Percentiles rank a stretch among this genome's conserved stretches.
Conservation (phyloP, 2,113 vertebrate species). For the Taurulus bubalis region DNA sequence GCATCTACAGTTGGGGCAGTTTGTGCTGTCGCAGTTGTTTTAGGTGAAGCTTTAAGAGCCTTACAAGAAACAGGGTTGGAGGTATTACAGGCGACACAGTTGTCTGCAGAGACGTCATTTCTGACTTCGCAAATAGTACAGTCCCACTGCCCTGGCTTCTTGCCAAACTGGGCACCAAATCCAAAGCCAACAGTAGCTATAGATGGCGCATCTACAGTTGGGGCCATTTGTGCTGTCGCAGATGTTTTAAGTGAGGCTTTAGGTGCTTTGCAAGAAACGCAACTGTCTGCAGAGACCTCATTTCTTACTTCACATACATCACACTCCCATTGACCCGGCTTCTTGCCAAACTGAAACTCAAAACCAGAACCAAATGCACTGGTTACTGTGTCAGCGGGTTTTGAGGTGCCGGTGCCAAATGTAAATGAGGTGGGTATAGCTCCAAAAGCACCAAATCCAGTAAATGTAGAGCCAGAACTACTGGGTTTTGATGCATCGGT, state of each 20-base stretch:
- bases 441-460: conserved; percentile 80
- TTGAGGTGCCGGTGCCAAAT: conserved; percentile 73
- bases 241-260: conserved; percentile 50
- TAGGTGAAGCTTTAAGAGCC: conserved; percentile 42
- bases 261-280: conserved; percentile 81
- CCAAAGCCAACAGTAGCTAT: conserved; percentile 21
- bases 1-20: not conserved
- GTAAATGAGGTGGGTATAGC: conserved; percentile 79
- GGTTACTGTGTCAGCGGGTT: conserved; percentile 46
- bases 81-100: conserved; percentile 83
- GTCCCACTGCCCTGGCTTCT: conserved; percentile 86
- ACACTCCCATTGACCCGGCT: conserved; percentile 86
- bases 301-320: conserved; percentile 82
- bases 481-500: conserved; percentile 72
- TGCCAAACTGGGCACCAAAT: conserved; percentile 82
- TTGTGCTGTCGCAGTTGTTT: conserved; percentile 29
- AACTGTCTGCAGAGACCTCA: conserved; percentile 77
- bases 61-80: conserved; percentile 79
- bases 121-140: conserved; percentile 83
- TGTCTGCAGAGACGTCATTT: conserved; percentile 80
- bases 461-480: conserved; percentile 55
- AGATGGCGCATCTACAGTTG: conserved; percentile 7
- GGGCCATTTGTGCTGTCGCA: conserved; percentile 2
- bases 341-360: conserved; percentile 80
- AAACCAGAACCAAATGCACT: conserved; percentile 70